These are phyloP conservation scores for Acutogordius australiensis DNA, from an alignment of 2,888 invertebrate genomes.

Conservation along the genomic window DNA sequence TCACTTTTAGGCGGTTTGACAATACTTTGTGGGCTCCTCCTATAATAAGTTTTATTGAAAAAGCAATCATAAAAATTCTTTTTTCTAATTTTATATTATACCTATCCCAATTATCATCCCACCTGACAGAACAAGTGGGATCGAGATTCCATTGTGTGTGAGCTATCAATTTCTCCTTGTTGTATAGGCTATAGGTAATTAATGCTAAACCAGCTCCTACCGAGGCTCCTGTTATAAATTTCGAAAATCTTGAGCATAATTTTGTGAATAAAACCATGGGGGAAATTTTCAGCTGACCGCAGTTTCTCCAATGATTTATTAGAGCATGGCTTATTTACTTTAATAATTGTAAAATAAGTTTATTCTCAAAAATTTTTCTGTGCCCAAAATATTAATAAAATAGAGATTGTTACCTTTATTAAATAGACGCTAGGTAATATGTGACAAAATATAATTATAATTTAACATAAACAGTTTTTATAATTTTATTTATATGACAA, in stretches of 20 bases:
- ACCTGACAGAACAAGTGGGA: conserved; percentile 1
- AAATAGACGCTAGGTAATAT: no score
- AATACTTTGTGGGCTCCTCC: background rate
- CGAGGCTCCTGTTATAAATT: background rate
- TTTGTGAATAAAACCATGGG: conserved; percentile 10
- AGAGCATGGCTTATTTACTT: no score
- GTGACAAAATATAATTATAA: no score
- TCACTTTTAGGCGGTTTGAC: conserved; percentile 3
- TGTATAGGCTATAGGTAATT: conserved; percentile 8
- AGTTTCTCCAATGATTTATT: no score
- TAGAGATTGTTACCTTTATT: no score
- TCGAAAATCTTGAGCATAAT: conserved; percentile 3
- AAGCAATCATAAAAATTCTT: no score
- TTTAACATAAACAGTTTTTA: no score
- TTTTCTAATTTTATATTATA: background rate
- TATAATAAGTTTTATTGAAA: background rate
- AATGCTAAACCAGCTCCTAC: conserved; percentile 4
- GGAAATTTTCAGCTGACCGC: no score
- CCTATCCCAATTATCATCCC: conserved; percentile 13
- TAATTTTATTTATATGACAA: no score
- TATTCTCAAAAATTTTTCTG: no score
- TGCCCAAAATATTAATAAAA: no score
- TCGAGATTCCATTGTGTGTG: conserved; percentile 1
- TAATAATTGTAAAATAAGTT: no score
- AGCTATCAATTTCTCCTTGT: background rate